Conservation (phyloP, 2,797 vertebrate genomes). For the Hippocampus kuda region DNA sequence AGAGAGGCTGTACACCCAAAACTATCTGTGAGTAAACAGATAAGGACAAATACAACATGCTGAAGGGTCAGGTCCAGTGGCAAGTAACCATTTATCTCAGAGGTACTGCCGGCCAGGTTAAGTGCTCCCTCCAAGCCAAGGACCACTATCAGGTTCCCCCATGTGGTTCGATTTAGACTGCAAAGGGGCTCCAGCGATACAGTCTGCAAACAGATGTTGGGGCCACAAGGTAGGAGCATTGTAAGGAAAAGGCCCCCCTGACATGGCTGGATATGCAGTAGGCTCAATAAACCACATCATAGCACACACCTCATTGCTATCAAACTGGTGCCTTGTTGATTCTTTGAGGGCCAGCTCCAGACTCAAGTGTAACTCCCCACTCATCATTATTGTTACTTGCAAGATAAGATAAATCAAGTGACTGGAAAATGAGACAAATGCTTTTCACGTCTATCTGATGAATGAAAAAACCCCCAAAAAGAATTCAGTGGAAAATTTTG, state of each 20-base stretch:
- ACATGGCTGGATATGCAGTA: slow-evolving; percentile 24
- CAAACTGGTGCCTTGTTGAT: slow-evolving; percentile 15
- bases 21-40: slow-evolving; percentile 5
- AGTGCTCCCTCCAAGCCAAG: slow-evolving; percentile 39
- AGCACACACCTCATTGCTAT: slow-evolving; percentile 36
- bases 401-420: background rate
- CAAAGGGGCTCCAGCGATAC: slow-evolving; percentile 42
- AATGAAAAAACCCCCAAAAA: background rate
- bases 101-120: slow-evolving; percentile 42
- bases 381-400: slow-evolving; percentile 21
- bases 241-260: slow-evolving; percentile 20
- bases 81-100: slow-evolving; percentile 37
- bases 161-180: slow-evolving; percentile 65
- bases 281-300: slow-evolving; percentile 37
- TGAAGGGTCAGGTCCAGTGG: slow-evolving; percentile 19
- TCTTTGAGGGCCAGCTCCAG: background rate
- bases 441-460: slow-evolving; percentile 5
- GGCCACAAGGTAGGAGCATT: slow-evolving; percentile 39
- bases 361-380: slow-evolving; percentile 16
- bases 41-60: background rate
- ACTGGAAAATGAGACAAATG: background rate
- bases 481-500: background rate
- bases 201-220: slow-evolving; percentile 41
- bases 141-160: slow-evolving; percentile 57
- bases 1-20: slow-evolving; percentile 21